phyloP scores from a whole-genome alignment of 2,797 vertebrate genomes.

The Rhinella marina region DNA sequence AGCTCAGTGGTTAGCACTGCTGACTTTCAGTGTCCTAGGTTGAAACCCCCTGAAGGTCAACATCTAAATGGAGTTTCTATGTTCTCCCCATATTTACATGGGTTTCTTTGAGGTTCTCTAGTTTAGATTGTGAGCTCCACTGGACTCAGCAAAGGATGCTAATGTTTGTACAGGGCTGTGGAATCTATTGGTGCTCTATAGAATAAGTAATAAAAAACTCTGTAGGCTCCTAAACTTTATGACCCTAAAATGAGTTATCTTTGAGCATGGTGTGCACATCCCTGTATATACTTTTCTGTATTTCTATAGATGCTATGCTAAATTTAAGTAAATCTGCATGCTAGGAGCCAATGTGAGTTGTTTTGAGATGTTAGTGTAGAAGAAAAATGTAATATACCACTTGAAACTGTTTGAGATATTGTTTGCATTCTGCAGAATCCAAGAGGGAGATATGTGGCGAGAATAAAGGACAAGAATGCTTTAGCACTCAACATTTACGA shows the following conservation, averaged over 20 bases:
- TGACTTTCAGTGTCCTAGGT: too few species aligned
- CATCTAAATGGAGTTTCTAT: too few species aligned
- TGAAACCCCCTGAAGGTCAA: too few species aligned
- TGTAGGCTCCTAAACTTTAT: background rate
- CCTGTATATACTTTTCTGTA: background rate
- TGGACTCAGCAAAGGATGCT: too few species aligned
- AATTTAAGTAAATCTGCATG: background rate
- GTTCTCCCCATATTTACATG: too few species aligned
- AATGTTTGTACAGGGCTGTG: too few species aligned
- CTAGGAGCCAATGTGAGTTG: background rate
- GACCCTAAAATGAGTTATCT: background rate
- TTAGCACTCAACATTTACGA: conserved; percentile 26
- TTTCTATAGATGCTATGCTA: background rate
- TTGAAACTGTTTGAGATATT: background rate
- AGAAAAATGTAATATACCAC: background rate
- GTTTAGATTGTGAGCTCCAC: too few species aligned
- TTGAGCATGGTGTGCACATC: background rate
- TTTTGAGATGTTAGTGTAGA: conserved; percentile 1
- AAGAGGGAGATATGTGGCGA: conserved; percentile 13
- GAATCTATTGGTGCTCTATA: background rate
- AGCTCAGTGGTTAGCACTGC: too few species aligned
- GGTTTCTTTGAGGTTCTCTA: too few species aligned
- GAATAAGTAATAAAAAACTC: background rate
- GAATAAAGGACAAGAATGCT: conserved; percentile 46
- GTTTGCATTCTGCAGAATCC: background rate